Base-by-base conservation (phyloP, 1,140 invertebrate genomes). In the Anoplolepis gracilipes region DNA sequence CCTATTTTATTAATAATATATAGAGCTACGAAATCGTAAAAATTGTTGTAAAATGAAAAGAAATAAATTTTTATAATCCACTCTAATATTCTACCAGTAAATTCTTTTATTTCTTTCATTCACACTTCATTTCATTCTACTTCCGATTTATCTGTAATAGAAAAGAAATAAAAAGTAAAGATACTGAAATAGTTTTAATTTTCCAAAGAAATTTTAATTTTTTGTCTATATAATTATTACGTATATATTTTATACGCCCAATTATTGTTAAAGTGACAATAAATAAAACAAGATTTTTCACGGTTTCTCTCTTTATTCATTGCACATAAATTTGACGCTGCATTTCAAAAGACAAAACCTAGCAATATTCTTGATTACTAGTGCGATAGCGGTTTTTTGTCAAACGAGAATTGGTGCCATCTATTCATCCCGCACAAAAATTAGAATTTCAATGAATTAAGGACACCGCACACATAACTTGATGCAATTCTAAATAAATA, bases 401-500 rank as follows among this genome's bases (percentile, higher is more conserved):
- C 16, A 59, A 59, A 64, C 1, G 25, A 11, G 1, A 75, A 75
- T 36, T 36, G 11, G 19, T 77, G 19, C 13, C 57, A 6, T 28
- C 25, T 42, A 64, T 28, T 46, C 42, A 49, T 77, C 11, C 6
- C 30, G 22, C 28, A 11, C 10, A 42, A 2, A 42, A 2, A 64
- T 64, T 1, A 28, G 7, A 16, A 64, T 42, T 28, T 19, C 6
- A 30, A 28, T 10, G 36, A n/a, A 42, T 42, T 28, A 11, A 62
- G 28, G 59, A 11, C 25, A 59, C 22, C 10, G 22, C 22, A 36
- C 30, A 39, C 33, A 8, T 22, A 8, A 36, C 8, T 36, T 10
- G 36, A 46, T n/a, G 10, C 36, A 61, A 10, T 62, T 55, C 4
- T 62, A 30, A 62, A 49, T 36, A 77, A 77, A 64, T 39, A 42